phyloP scores from a whole-genome alignment of 2,888 invertebrate species.

The Idaea biselata region DNA sequence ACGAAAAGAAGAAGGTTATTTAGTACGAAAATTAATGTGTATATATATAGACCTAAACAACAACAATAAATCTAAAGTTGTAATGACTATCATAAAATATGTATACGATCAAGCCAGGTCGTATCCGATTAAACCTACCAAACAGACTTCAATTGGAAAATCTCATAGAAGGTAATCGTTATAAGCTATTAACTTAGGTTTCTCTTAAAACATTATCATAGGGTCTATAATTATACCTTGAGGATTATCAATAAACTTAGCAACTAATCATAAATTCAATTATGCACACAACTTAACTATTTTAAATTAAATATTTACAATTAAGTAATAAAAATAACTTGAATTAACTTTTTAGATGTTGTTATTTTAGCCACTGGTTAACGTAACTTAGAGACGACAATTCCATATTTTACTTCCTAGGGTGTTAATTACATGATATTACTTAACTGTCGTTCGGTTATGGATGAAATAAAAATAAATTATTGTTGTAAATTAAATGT shows the following conservation, averaged over 20 bases:
- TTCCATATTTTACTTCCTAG: neutral
- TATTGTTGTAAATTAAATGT: neutral
- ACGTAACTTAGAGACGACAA: neutral
- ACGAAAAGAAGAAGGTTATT: too few relatives aligned
- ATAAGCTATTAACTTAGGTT: neutral
- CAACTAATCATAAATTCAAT: too few relatives aligned
- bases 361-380: too few relatives aligned
- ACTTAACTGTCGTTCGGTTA: neutral
- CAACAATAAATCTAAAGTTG: neutral
- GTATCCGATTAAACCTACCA: neutral
- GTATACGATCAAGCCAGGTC: neutral
- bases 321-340: too few relatives aligned
- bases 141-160: neutral
- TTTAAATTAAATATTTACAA: too few relatives aligned
- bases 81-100: neutral
- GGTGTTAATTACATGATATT: neutral
- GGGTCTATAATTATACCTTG: neutral
- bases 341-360: too few relatives aligned
- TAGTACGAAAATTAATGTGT: too few relatives aligned
- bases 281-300: too few relatives aligned
- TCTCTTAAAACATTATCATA: neutral
- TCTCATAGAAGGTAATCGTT: neutral
- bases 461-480: neutral
- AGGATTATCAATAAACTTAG: neutral
- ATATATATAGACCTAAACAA: neutral